Evolutionary conservation across 2,113 vertebrate species (phyloP), one percentile per base, ranked within the genome.

Genomic region (Polypterus senegalus): DNA sequence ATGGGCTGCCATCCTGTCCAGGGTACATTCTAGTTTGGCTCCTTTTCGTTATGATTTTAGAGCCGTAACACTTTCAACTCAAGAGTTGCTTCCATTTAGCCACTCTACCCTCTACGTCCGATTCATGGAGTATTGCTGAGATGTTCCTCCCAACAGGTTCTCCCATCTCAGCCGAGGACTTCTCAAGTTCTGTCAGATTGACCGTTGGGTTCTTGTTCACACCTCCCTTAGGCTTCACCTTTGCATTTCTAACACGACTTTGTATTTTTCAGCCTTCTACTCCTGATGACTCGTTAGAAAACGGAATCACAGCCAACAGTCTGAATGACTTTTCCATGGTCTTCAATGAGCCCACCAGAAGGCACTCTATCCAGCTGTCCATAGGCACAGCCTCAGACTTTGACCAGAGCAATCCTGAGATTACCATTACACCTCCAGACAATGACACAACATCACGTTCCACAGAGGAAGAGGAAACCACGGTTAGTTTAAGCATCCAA

Each of bases 251-350:
- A 63, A 57, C 10, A 4, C 52, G 6, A 65, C 10, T 59, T 5
- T 62, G 27, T 67, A 45, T 48, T 3, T 80, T 74, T 5, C 79
- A 99, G 96, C 86, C 91, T 0, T 89, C 91, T 58, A 78, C 93
- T 59, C 89, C 89, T 0, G 92, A 98, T 44, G 93, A 94, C 0
- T 79, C 92, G 66, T 94, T 96, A 58, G 93, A 93, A 65, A 88
- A 88, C 0, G 89, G 87, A 2, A 79, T 77, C 1, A 87, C 70
- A 0, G 69, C 83, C 3, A 70, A 84, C 0, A 91, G 92, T 69
- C 91, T 91, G 76, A 83, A 83, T 48, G 86, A 91, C 5, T 80
- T 95, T 49, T 97, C 94, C 7, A 90, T 95, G 79, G 91, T 86
- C 76, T 92, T 93, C 73, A 84, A 81, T 0, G 90, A 97, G 71